Evolutionary conservation across 64 coral and sea anemone species (phyloP).

Genomic region (Porites australiensis): DNA sequence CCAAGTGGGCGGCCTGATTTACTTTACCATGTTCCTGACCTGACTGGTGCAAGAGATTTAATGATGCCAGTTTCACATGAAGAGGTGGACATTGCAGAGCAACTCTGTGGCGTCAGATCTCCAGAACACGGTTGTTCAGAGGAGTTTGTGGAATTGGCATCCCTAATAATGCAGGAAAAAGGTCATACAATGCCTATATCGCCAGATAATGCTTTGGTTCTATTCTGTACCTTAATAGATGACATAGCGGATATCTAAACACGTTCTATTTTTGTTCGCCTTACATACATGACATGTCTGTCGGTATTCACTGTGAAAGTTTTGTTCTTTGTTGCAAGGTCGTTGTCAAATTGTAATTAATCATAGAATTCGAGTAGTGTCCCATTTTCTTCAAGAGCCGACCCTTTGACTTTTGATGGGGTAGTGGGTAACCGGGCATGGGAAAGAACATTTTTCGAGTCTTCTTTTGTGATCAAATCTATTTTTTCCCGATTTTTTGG

Average conservation of each 20-base stretch:
- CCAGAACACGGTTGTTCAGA: constrained; percentile 47
- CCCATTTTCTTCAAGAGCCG: too few species aligned
- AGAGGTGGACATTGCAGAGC: constrained; percentile 50
- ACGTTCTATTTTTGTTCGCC: too few species aligned
- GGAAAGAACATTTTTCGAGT: too few species aligned
- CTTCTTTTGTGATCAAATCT: too few species aligned
- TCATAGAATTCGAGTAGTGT: too few species aligned
- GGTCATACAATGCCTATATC: constrained; percentile 28
- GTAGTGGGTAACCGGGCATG: too few species aligned
- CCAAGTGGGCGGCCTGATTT: constrained; percentile 60
- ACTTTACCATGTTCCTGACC: constrained; percentile 9
- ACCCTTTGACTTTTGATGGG: too few species aligned
- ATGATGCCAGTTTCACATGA: constrained; percentile 19
- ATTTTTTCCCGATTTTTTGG: too few species aligned
- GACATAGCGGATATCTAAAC: background rate
- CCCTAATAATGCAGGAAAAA: constrained; percentile 54
- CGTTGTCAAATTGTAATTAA: too few species aligned
- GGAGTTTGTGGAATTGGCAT: constrained; percentile 44
- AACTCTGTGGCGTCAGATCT: constrained; percentile 2
- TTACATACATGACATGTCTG: too few species aligned
- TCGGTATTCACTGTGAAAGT: too few species aligned
- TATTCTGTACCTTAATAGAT: constrained; percentile 8
- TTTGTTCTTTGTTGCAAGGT: too few species aligned
- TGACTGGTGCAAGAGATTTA: constrained; percentile 30
- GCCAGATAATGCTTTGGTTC: constrained; percentile 38